Conservation (phyloP, 1,140 invertebrate species). For the Melipona quadrifasciata region DNA sequence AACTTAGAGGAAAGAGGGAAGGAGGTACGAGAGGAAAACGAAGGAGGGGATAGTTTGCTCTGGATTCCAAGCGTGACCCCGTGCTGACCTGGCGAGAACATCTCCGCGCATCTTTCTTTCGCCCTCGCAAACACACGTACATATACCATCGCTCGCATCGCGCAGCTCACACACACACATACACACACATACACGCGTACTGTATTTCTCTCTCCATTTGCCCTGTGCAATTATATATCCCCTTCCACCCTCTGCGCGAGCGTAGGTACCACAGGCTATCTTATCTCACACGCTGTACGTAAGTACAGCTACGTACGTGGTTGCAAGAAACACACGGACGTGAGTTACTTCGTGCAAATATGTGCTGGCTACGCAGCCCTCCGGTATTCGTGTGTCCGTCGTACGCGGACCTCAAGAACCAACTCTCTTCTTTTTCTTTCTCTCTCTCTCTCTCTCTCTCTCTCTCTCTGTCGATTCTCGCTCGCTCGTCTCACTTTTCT, state of each 20-base stretch:
- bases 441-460: not conserved
- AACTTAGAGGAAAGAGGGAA: constrained; percentile 56
- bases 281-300: constrained; percentile 65
- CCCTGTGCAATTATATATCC: constrained; percentile 66
- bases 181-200: constrained; percentile 36
- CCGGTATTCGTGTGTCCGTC: constrained; percentile 36
- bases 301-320: constrained; percentile 63
- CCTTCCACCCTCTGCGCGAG: constrained; percentile 38
- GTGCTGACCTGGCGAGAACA: constrained; percentile 81
- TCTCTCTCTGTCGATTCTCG: not conserved
- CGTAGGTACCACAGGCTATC: constrained; percentile 57
- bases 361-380: constrained; percentile 28
- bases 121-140: constrained; percentile 45
- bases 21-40: constrained; percentile 44
- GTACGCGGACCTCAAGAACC: not conserved
- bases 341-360: constrained; percentile 58
- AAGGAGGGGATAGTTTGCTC: constrained; percentile 80
- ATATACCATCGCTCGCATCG: not conserved
- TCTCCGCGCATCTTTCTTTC: constrained; percentile 76
- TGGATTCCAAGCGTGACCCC: constrained; percentile 81
- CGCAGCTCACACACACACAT: not conserved
- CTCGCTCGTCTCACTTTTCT: not conserved
- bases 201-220: constrained; percentile 48
- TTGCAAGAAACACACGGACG: constrained; percentile 57
- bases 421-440: not conserved